A percentile compares a stretch with the other conserved stretches of the same genome.
Evolutionary conservation across 2,797 vertebrate species (phyloP).

Genomic region (Pangasius larnaudii): DNA sequence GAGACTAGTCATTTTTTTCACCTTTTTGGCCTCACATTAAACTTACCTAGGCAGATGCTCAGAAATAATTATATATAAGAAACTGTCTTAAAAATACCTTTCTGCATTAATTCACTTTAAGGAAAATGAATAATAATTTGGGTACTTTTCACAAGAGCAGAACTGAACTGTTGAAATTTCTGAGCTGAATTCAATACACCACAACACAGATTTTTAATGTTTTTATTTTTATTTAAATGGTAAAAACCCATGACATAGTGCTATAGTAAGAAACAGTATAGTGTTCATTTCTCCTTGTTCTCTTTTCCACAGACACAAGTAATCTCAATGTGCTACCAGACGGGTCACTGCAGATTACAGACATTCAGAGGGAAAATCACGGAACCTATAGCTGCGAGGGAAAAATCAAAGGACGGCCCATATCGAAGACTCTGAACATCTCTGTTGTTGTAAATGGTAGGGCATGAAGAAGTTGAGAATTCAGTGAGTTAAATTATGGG

Average conservation of each 20-base stretch:
- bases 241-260: not conserved
- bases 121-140: not conserved
- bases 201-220: not conserved
- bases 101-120: not conserved
- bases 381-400: conserved; percentile 72
- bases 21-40: not conserved
- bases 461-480: conserved; percentile 19
- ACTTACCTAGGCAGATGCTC: not conserved
- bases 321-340: conserved; percentile 57
- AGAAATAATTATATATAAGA: not conserved
- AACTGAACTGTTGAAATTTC: not conserved
- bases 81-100: not conserved
- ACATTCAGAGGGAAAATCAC: conserved; percentile 64
- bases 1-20: not conserved
- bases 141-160: not conserved
- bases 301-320: conserved; percentile 36
- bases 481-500: not conserved
- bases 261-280: not conserved
- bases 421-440: conserved; percentile 10
- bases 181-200: not conserved
- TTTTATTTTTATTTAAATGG: not conserved
- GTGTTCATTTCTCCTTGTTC: not conserved
- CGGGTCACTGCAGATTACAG: conserved; percentile 65
- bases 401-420: conserved; percentile 64
- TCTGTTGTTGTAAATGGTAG: conserved; percentile 76